Base-by-base conservation (phyloP, 2,888 invertebrate species). In the Ophioninae sp. region DNA sequence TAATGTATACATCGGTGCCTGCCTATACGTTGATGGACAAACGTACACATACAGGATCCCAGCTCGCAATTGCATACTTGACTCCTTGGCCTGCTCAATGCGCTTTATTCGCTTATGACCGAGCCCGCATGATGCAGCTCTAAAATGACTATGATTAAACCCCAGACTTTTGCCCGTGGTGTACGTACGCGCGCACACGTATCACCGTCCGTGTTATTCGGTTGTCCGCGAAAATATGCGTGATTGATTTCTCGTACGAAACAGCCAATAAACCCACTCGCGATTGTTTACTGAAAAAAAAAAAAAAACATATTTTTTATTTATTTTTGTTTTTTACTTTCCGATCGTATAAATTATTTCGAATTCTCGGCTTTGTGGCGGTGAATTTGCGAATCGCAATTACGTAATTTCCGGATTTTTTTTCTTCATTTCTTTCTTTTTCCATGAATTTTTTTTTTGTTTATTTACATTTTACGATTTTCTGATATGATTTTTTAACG, bases 31-130 rank as follows among this genome's bases (percentile, higher is more conserved):
- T 17, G 23, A 23, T 39, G 6, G 44, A 44, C 17, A 61, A n/a
- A 13, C 23, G 62, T 7, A 20, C 44, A 62, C 37, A 41, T n/a
- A 21, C 5, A 65, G 37, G 79, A 84, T 84, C 81, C 59, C 50
- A 70, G 81, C 82, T 87, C 85, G 44, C 44, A 88, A 88, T 88
- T 87, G 87, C 85, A 87, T 84, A 88, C 85, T 88, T 89, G 87
- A 89, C 89, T 88, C 80, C 75, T 86, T 88, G 86, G 84, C 88
- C 88, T 81, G 79, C 50, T 61, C 79, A 59, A 81, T 84, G 72
- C 81, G 77, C 69, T 73, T 73, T 79, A 57, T 65, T 79, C 74
- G 81, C 67, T 73, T 62, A 77, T 68, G 44, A 56, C 59, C 30
- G 70, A 74, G 64, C 62, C 79, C 44, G 44, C 65, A 70, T 57